Base-by-base conservation (phyloP, 35 echinoderm and acorn worm genomes). In the Anneissia japonica region DNA sequence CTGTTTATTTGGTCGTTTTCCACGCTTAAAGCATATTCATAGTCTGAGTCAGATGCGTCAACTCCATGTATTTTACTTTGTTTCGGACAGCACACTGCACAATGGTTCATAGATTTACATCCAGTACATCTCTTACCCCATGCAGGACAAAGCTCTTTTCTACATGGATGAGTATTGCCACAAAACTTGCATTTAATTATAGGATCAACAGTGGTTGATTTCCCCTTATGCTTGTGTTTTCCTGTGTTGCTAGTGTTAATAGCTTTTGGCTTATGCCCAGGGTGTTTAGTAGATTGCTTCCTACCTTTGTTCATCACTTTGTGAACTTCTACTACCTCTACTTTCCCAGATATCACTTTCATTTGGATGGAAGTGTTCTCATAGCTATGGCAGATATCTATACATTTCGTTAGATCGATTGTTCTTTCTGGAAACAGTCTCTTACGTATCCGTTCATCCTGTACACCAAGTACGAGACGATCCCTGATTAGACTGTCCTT, bases 111-210 rank as follows among this genome's bases (percentile, higher is more conserved):
- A n/a, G n/a, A n/a, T n/a, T n/a, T n/a, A n/a, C n/a, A n/a, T n/a
- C n/a, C n/a, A n/a, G n/a, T n/a, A n/a, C n/a, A n/a, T n/a, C n/a
- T n/a, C n/a, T n/a, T n/a, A n/a, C n/a, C n/a, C n/a, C n/a, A n/a
- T n/a, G n/a, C n/a, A n/a, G n/a, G n/a, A n/a, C n/a, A n/a, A n/a
- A n/a, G n/a, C n/a, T n/a, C n/a, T n/a, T n/a, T n/a, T n/a, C n/a
- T n/a, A n/a, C n/a, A n/a, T 2, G 72, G 56, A 39, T 86, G 84
- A 29, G 31, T 36, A 30, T 77, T 74, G 0, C 84, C 51, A 77
- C 84, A 86, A 32, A 73, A 86, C 84, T 86, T 79, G 84, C 84
- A 86, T 43, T 43, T 43, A 14, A 43, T 43, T 43, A 14, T 43
- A 43, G 40, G 40, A 43, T 6, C 14, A 43, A 14, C 14, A 43